phyloP scores from a whole-genome alignment of 2,113 vertebrate species.

The Arenaria interpres region DNA sequence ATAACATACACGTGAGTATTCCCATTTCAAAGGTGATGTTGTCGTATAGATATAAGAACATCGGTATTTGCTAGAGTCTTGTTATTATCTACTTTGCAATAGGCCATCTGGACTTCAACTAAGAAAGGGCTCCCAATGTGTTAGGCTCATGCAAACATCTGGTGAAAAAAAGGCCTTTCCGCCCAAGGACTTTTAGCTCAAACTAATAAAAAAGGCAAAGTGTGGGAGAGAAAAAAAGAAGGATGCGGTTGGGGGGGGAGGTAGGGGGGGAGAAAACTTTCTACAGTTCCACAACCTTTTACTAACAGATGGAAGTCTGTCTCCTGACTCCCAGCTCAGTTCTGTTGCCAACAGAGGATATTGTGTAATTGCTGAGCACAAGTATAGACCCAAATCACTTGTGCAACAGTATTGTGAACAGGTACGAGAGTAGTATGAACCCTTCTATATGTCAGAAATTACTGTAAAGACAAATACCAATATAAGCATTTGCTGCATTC shows the following conservation, averaged over 20 bases:
- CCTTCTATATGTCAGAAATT: rapidly evolving
- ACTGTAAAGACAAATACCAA: neutral
- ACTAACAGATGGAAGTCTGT: conserved; percentile 4
- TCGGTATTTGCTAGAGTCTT: conserved; percentile 10
- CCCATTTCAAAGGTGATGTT: conserved; percentile 30
- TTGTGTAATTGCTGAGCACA: neutral
- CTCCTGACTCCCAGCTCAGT: neutral
- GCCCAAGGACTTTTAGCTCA: neutral
- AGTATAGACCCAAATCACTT: neutral
- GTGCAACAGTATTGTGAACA: neutral
- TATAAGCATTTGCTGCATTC: neutral
- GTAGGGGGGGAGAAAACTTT: neutral
- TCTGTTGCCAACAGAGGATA: neutral
- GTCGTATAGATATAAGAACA: neutral
- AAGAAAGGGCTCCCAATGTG: conserved; percentile 20
- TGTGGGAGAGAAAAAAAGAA: neutral
- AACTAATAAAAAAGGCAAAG: conserved; percentile 28
- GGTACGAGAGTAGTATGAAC: neutral
- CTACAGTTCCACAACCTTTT: neutral
- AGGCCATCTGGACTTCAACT: conserved; percentile 34
- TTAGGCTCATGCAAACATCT: conserved; percentile 53
- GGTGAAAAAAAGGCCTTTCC: neutral
- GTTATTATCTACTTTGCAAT: conserved; percentile 51
- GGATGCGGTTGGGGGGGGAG: neutral
- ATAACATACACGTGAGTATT: neutral